A percentile compares a stretch with the other conserved stretches of the same genome.
Conservation (phyloP, 2,888 invertebrate species). For the Lepas anatifera region DNA sequence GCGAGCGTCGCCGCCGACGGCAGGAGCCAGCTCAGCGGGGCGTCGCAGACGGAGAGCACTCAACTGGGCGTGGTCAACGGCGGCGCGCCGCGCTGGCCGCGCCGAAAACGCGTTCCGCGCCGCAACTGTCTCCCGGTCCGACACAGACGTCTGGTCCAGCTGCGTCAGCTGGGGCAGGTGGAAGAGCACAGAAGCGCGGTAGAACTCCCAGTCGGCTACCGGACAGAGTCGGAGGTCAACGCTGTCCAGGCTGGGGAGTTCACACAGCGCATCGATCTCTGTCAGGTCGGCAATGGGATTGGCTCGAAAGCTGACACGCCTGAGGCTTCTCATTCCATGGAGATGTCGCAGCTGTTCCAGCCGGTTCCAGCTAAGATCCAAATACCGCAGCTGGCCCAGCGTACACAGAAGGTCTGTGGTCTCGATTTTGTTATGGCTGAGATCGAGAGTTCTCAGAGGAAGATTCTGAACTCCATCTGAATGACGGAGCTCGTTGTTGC, state of each 20-base stretch:
- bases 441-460: constrained; percentile 3
- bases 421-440: constrained; percentile 30
- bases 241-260: not conserved
- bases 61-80: not conserved
- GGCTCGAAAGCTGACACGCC: not conserved
- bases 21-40: not conserved
- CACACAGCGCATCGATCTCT: not conserved
- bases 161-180: not conserved
- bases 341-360: not conserved
- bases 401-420: constrained; percentile 23
- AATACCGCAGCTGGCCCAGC: not conserved
- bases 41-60: not conserved
- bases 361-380: constrained; percentile 4
- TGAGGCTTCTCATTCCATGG: not conserved
- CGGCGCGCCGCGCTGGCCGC: constrained; percentile 4
- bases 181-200: not conserved
- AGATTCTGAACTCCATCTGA: not conserved
- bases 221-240: not conserved
- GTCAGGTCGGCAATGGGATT: not conserved
- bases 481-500: not conserved
- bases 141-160: not conserved
- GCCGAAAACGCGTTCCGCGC: not conserved
- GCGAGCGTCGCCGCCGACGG: not conserved
- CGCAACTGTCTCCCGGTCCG: not conserved
- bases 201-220: not conserved